Conservation (phyloP, 1,140 invertebrate species). For the Eupristina koningsbergeri region DNA sequence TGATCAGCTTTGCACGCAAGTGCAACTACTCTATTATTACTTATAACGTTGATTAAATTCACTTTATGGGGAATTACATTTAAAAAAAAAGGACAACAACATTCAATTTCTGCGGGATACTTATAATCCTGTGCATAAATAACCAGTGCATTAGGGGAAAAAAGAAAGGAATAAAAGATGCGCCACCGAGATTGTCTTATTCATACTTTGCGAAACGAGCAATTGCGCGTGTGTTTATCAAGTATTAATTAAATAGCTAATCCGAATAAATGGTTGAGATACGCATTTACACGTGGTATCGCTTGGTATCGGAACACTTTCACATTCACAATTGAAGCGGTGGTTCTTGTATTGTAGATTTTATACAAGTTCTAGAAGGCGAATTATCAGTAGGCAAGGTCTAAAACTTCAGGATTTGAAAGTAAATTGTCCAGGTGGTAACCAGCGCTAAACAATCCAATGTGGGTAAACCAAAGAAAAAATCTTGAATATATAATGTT, state of each 20-base stretch:
- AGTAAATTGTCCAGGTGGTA: slow-evolving; percentile 39
- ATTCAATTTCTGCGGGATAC: not conserved
- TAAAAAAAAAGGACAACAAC: no score
- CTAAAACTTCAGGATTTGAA: slow-evolving; percentile 43
- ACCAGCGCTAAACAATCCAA: not conserved
- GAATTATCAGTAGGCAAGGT: slow-evolving; percentile 37
- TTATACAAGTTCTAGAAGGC: slow-evolving; percentile 27
- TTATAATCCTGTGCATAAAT: not conserved
- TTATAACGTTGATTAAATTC: not conserved
- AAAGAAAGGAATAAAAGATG: not conserved
- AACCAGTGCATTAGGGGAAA: not conserved
- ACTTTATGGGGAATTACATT: not conserved
- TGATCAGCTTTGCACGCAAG: not conserved
- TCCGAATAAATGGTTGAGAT: not conserved
- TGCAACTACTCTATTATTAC: not conserved
- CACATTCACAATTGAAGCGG: slow-evolving; percentile 31
- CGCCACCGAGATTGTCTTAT: no score
- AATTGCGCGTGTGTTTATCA: not conserved
- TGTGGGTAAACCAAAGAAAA: slow-evolving; percentile 17
- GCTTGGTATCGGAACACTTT: slow-evolving; percentile 10
- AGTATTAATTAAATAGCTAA: not conserved
- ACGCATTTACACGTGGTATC: slow-evolving; percentile 1
- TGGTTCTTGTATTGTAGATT: slow-evolving; percentile 7
- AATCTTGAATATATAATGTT: slow-evolving; percentile 15
- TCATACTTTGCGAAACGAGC: not conserved